Conservation (phyloP, 2,797 vertebrate species). For the Crotalus adamanteus region DNA sequence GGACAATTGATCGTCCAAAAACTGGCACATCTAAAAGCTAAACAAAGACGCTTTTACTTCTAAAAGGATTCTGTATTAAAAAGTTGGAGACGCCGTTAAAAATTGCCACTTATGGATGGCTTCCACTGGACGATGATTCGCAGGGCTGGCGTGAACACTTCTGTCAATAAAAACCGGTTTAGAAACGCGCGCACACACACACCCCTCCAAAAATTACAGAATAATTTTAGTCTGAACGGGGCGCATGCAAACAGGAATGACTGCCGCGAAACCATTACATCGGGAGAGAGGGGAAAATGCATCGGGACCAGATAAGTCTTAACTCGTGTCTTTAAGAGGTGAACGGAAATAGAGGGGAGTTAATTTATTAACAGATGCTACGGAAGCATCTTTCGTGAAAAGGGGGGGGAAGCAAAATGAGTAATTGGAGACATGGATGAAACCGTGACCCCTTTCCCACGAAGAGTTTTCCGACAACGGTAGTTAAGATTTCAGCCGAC, state of each 20-base stretch:
- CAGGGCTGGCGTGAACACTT: conserved; percentile 11
- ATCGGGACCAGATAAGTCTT: conserved; percentile 38
- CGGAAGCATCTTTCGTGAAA: background rate
- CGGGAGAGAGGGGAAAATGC: rapidly evolving
- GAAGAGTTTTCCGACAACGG: conserved; percentile 47
- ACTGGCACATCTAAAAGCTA: conserved; percentile 59
- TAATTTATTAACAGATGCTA: conserved; percentile 34
- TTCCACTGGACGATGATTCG: conserved; percentile 44
- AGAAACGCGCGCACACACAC: background rate
- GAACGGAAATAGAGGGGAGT: conserved; percentile 27
- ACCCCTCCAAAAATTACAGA: conserved; percentile 17
- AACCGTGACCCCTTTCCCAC: conserved; percentile 54
- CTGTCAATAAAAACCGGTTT: conserved; percentile 34
- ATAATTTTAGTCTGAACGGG: conserved; percentile 15
- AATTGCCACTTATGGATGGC: conserved; percentile 53
- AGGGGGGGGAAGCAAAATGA: background rate
- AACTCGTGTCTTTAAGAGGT: conserved; percentile 16
- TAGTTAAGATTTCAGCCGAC: conserved; percentile 65
- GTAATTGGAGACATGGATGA: conserved; percentile 42
- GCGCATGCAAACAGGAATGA: background rate
- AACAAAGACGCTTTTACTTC: conserved; percentile 58
- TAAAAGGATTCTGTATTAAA: conserved; percentile 29
- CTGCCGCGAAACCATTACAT: conserved; percentile 22
- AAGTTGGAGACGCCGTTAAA: conserved; percentile 51
- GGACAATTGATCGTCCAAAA: conserved; percentile 61